Base-by-base conservation (phyloP, 2,113 vertebrate species). In the Uria lomvia region DNA sequence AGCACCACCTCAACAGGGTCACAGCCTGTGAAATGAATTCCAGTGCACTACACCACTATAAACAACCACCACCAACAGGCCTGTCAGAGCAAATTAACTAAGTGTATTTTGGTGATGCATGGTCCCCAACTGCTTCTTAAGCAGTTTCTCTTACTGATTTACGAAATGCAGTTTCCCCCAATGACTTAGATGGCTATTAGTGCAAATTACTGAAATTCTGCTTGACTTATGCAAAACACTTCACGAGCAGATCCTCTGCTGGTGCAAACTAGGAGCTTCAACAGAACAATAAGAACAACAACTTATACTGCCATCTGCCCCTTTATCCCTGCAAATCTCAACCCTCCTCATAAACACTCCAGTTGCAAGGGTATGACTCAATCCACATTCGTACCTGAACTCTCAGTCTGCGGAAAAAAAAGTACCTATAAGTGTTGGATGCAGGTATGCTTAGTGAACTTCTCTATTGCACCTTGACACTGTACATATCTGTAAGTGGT, bases 61-160 rank as follows among this genome's bases (percentile, higher is more conserved):
- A 94, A 89, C 70, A 52, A 18, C 34, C 36, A 92, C 47, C 2
- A 47, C 40, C n/a, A 68, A 29, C 60, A 68, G 60, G 34, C 65
- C 77, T 84, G 86, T 65, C 92, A 94, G 66, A 87, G 73, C 40
- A 82, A 72, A 91, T 93, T 94, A 94, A 60, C 71, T 62, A 56
- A 87, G 76, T 70, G 14, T 52, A 78, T 75, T 94, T 63, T 29
- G 40, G 65, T 94, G 79, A 95, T n/a, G 4, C 68, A 65, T 30
- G 49, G 84, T 36, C 86, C 76, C 73, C 52, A 47, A 50, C 22
- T 49, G 70, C 40, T 91, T 78, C 80, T 89, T 65, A 85, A 71
- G 56, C 79, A 72, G 38, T 75, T 78, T 81, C 59, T 62, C 68
- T 47, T 67, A 66, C 75, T 70, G 58, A 90, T 81, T 55, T 72